Evolutionary conservation across 2,797 vertebrate genomes (phyloP), one percentile per base, ranked within the genome.

Genomic region (Xenopus petersii): DNA sequence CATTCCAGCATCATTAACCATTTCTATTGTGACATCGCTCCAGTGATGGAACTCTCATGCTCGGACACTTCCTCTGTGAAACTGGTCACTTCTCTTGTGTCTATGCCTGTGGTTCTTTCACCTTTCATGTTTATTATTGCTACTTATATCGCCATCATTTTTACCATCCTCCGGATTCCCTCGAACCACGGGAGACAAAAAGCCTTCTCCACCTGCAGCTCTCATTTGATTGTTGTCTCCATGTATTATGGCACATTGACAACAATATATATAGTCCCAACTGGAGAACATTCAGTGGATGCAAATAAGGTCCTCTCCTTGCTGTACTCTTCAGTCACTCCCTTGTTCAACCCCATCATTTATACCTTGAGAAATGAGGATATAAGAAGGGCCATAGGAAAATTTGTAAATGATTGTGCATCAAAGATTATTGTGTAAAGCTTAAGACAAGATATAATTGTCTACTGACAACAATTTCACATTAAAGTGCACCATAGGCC

Each of bases 1-100:
- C 62, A 62, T 26, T 75, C 56, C 33, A 74, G 65, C 16, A 54
- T 74, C 48, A 77, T 80, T 11, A 64, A 78, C 10, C 80, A 82
- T 67, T 79, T 83, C 64, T 83, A 80, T 58, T 83, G 80, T 66
- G 81, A 83, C 61, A 75, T 80, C 55, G 75, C 77, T 64, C 77
- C 80, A 58, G 42, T 80, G n/a, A 15, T 80, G 47, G 33, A 59
- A 42, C 60, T 84, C 10, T 80, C 70, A 0, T 79, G 76, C 63
- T 81, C 81, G 0, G 58, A 83, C 26, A 81, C 65, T 5, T 16
- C 0, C 13, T 55, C 70, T 7, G 77, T 79, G 51, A 60, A 80
- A 15, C 17, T 81, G 17, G 51, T 81, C 17, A 71, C 77, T 21
- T 79, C 81, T 61, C 61, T 80, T 0, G 2, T 79, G 16, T 79